Percentiles rank a stretch among this genome's conserved stretches.
phyloP scores from a whole-genome alignment of 1,140 invertebrate genomes.

The Plodia interpunctella region DNA sequence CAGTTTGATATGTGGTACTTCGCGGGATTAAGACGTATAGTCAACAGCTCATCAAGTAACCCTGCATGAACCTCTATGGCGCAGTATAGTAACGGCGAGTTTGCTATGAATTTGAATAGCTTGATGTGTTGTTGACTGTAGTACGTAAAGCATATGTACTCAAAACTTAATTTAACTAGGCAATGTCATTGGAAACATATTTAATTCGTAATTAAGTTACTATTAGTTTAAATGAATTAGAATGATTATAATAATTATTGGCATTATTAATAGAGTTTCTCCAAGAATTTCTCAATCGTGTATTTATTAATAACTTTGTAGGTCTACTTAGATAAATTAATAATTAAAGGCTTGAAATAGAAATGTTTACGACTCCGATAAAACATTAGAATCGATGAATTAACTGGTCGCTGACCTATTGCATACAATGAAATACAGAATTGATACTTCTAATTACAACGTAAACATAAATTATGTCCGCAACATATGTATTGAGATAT shows the following conservation, averaged over 20 bases:
- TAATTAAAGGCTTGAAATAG: background rate
- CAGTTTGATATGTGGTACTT: background rate
- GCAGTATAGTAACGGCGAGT: no score
- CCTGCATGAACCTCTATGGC: no score
- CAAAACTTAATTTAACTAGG: no score
- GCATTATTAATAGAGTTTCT: no score
- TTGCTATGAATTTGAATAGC: no score
- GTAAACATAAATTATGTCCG: background rate
- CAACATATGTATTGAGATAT: background rate
- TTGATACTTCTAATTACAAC: background rate
- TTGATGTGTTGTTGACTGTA: no score
- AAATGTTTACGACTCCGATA: conserved; percentile 3
- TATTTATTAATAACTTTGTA: background rate
- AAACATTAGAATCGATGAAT: conserved; percentile 7
- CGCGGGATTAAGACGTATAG: background rate
- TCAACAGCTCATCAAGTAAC: no score
- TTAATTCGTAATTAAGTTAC: no score
- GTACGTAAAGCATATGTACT: no score
- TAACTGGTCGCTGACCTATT: background rate
- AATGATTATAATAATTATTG: no score
- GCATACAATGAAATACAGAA: background rate
- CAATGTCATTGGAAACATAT: no score
- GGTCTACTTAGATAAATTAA: background rate
- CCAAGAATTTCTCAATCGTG: background rate
- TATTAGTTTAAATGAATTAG: no score